A percentile compares a stretch with the other conserved stretches of the same genome.
Conservation (phyloP, 2,797 vertebrate species). For the Acanthurus tractus region DNA sequence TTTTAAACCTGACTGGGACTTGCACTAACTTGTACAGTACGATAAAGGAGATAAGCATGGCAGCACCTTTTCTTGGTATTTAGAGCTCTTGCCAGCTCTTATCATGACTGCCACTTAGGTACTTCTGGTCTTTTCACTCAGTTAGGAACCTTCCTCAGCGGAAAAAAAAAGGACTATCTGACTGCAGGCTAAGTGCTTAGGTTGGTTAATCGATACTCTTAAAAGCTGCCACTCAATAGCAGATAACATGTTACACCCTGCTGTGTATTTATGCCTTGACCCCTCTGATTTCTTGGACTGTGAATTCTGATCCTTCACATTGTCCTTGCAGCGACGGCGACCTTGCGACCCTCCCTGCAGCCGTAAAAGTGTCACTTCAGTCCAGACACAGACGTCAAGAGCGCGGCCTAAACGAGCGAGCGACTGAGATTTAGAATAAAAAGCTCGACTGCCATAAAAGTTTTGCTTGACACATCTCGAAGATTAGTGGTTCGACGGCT, state of each 20-base stretch:
- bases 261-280: neutral
- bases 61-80: too few relatives aligned
- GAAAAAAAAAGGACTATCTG: neutral
- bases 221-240: neutral
- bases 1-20: too few relatives aligned
- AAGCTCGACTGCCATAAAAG: conserved; percentile 12
- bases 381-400: neutral
- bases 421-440: conserved; percentile 33
- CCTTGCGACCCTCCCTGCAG: neutral
- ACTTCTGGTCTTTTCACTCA: too few relatives aligned
- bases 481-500: conserved; percentile 28
- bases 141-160: too few relatives aligned
- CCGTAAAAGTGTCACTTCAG: conserved; percentile 23
- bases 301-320: neutral
- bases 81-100: too few relatives aligned
- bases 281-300: neutral
- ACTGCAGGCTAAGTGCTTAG: neutral
- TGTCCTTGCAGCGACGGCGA: neutral
- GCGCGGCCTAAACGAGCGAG: neutral
- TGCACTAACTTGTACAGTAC: too few relatives aligned
- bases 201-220: neutral
- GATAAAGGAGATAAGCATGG: too few relatives aligned
- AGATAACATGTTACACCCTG: neutral
- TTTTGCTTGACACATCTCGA: conserved; percentile 16
- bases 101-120: too few relatives aligned